Percentiles rank a stretch among this genome's conserved stretches.
These are phyloP conservation scores for Epiblema foenella DNA, from an alignment of 2,888 invertebrate genomes.

Conservation along the genomic window DNA sequence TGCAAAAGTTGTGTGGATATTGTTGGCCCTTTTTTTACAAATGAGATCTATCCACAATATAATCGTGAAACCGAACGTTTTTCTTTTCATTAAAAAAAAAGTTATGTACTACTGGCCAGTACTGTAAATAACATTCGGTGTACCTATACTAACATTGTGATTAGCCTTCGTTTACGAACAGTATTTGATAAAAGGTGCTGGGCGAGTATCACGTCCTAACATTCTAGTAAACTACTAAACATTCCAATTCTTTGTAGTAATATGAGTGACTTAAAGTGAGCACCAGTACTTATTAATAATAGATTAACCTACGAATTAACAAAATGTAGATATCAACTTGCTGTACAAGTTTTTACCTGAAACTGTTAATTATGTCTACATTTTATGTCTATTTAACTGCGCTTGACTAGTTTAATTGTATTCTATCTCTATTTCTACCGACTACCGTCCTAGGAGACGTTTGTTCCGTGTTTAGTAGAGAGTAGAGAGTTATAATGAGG, in stretches of 20 bases:
- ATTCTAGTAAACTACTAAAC: conserved; percentile 65
- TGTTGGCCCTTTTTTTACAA: background rate
- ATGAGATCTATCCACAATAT: too few relatives aligned
- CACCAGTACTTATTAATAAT: conserved; percentile 77
- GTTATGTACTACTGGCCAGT: background rate
- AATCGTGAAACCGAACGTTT: background rate
- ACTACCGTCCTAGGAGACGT: conserved; percentile 29
- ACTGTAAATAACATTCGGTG: conserved; percentile 59
- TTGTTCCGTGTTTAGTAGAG: conserved; percentile 4
- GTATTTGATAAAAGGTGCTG: conserved; percentile 38
- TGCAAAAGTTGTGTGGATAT: background rate
- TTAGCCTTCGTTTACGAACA: conserved; percentile 42
- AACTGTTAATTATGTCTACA: conserved; percentile 44
- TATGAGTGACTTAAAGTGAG: conserved; percentile 82
- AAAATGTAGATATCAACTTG: conserved; percentile 42
- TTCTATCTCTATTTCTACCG: conserved; percentile 49
- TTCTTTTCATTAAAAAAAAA: too few relatives aligned
- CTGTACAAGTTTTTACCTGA: conserved; percentile 61
- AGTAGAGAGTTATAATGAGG: background rate
- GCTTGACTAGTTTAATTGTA: conserved; percentile 56
- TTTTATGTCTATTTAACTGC: conserved; percentile 41
- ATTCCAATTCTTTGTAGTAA: conserved; percentile 72
- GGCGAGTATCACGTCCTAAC: conserved; percentile 45
- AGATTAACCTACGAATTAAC: conserved; percentile 44
- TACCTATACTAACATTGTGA: conserved; percentile 42